Percentiles rank a stretch among this genome's conserved stretches.
These are phyloP conservation scores for Nycticebus coucang DNA, from an alignment of 2,113 vertebrate species.

Conservation along the genomic window DNA sequence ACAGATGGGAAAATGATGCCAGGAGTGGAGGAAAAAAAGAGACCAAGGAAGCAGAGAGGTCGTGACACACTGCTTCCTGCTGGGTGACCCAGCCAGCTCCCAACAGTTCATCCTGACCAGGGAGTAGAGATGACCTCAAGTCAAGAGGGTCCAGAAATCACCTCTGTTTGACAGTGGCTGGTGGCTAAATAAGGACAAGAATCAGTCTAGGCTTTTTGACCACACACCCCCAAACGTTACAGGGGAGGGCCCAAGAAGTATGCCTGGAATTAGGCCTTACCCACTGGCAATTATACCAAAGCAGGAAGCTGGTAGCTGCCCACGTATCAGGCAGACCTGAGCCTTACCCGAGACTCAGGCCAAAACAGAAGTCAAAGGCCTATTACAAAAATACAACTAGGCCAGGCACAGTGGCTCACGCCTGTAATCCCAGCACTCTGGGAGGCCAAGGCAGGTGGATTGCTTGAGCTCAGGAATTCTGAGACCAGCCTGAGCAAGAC, in stretches of 20 bases:
- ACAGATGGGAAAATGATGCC: slow-evolving; percentile 41
- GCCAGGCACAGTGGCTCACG: too few relatives aligned
- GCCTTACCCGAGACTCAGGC: slow-evolving; percentile 41
- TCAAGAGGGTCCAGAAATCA: background rate
- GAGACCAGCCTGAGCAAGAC: too few relatives aligned
- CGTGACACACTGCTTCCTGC: background rate
- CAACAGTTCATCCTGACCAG: background rate
- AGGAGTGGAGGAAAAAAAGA: background rate
- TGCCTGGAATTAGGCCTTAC: slow-evolving; percentile 65
- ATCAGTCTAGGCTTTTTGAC: slow-evolving; percentile 55
- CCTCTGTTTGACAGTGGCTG: background rate
- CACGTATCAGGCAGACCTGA: slow-evolving; percentile 45
- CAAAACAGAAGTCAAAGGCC: slow-evolving; percentile 47
- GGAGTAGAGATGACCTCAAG: slow-evolving; percentile 8
- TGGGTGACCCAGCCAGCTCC: background rate
- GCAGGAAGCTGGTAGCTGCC: slow-evolving; percentile 63
- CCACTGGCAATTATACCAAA: slow-evolving; percentile 49
- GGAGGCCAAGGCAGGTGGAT: too few relatives aligned
- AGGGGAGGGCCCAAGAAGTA: slow-evolving; percentile 61
- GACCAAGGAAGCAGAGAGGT: background rate
- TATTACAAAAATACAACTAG: slow-evolving; percentile 5
- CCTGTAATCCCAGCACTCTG: too few relatives aligned
- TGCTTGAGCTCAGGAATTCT: too few relatives aligned
- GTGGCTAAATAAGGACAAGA: slow-evolving; percentile 61
- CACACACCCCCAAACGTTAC: slow-evolving; percentile 36